These are phyloP conservation scores for Mesocentrotus franciscanus DNA, from an alignment of 53 echinoderm and acorn worm species.

Conservation along the genomic window DNA sequence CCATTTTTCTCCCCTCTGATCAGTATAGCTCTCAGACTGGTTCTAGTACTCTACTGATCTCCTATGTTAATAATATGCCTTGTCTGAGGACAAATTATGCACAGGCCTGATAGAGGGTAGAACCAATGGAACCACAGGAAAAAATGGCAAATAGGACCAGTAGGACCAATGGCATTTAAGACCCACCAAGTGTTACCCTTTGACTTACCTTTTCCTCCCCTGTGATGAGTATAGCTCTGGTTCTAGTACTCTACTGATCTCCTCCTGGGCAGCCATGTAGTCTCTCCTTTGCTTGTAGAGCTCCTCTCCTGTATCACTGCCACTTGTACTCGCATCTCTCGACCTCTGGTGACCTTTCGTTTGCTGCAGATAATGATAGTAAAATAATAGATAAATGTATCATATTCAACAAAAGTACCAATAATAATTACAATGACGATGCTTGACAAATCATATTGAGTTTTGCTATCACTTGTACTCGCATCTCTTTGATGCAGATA, in stretches of 20 bases:
- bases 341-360: slow-evolving; percentile 30
- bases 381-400: neutral
- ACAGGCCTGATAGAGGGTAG: no score
- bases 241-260: slow-evolving; percentile 85
- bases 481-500: no score
- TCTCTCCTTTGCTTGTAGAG: slow-evolving; percentile 63
- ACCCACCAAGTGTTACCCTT: neutral
- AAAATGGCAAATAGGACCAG: neutral
- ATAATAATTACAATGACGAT: no score
- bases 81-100: no score
- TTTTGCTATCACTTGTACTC: no score
- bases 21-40: slow-evolving; percentile 72
- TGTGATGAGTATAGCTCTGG: slow-evolving; percentile 72
- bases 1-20: neutral
- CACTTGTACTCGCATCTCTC: neutral
- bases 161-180: neutral
- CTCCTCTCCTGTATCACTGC: slow-evolving; percentile 56
- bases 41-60: slow-evolving; percentile 81
- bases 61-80: neutral
- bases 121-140: no score
- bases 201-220: slow-evolving; percentile 35
- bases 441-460: no score
- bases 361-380: neutral
- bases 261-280: slow-evolving; percentile 81
- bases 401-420: no score